These are phyloP conservation scores for Pseudois nayaur DNA, from an alignment of 2,113 vertebrate genomes.

Conservation along the genomic window DNA sequence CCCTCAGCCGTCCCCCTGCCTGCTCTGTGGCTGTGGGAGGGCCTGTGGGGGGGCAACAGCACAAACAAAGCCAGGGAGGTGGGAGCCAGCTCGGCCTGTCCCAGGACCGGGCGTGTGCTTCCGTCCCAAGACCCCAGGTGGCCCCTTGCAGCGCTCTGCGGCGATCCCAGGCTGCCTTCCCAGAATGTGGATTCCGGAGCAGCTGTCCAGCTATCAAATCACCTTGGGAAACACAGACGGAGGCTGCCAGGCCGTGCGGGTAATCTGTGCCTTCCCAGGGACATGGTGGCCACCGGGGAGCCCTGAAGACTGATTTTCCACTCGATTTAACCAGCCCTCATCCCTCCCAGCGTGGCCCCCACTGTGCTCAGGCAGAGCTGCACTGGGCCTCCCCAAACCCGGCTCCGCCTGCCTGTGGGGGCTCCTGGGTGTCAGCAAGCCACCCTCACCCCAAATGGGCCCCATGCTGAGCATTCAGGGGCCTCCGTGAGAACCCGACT, in stretches of 20 bases:
- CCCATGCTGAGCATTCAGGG: neutral
- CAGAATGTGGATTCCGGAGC: neutral
- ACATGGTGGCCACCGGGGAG: neutral
- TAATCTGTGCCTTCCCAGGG: conserved; percentile 24
- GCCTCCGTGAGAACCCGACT: neutral
- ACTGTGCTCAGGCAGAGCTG: neutral
- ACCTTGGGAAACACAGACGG: neutral
- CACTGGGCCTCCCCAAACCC: neutral
- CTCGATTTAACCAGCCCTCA: conserved; percentile 34
- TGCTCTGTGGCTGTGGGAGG: neutral
- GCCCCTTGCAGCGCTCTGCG: neutral
- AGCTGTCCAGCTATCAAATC: neutral
- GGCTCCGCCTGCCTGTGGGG: rapidly evolving
- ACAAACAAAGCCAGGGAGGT: neutral
- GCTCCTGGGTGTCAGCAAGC: neutral
- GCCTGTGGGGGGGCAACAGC: rapidly evolving
- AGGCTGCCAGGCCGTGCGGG: neutral
- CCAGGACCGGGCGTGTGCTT: neutral
- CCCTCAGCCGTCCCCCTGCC: rapidly evolving
- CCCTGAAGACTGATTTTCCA: conserved; percentile 45
- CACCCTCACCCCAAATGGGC: neutral
- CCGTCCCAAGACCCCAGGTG: too few species aligned
- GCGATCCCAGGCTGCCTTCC: neutral
- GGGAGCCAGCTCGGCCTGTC: neutral
- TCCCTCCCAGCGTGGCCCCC: neutral